Base-by-base conservation (phyloP, 2,113 vertebrate genomes). In the Procavia capensis region DNA sequence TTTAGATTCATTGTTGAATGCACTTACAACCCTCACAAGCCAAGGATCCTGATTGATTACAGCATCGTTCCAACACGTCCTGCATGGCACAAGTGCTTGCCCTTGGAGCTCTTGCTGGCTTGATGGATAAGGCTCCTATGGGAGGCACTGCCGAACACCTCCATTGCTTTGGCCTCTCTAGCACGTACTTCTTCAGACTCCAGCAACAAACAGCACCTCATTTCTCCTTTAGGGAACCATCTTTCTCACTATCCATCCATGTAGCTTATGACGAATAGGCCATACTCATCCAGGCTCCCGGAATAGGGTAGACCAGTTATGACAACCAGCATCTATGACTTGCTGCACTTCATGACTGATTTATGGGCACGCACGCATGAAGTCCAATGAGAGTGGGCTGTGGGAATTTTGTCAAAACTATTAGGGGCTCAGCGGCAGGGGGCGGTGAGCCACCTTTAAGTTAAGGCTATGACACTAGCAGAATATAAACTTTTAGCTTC, bases 281-380 rank as follows among this genome's bases (percentile, higher is more conserved):
- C 25, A 86, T 34, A 8, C 1, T 80, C 10, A 29, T n/a, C 29
- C 36, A 29, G 16, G 10, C 22, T 74, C 61, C 17, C 27, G 27
- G 5, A 57, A 2, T 27, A 24, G 31, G 54, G 14, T 4, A 88
- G 76, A 66, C 25, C 75, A 76, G 20, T 9, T 10, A 74, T 34
- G 22, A 41, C 19, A 11, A 59, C 57, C 19, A 9, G 19, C 25
- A 27, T 2, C 11, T 6, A 19, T 29, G 20, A 79, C 27, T 34
- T 27, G 0, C 13, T 2, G 25, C 20, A 36, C 29, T 59, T 1
- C 8, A 16, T 7, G 7, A 47, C 8, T 31, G 3, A 82, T 24
- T 84, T 20, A 78, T 27, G 9, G 54, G 10, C 22, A 57, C 9
- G 0, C n/a, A 20, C 2, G 20, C 9, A 19, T 4, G 27, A 72